Base-by-base conservation (phyloP, 1,140 invertebrate species). In the Drosophila pseudoananassae region DNA sequence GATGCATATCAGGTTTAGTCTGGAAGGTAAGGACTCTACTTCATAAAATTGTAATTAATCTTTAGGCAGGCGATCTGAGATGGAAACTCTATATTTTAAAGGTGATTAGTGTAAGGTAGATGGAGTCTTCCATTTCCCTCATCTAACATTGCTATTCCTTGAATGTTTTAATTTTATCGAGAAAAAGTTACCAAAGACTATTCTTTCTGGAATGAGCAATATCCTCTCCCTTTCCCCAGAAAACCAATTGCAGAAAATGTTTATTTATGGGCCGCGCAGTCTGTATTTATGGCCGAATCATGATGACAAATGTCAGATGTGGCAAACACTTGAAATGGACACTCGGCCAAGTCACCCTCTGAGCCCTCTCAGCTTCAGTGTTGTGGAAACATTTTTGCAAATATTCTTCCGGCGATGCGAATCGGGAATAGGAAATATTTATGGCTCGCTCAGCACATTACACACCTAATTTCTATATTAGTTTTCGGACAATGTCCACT, bases 401-500 rank as follows among this genome's bases (percentile, higher is more conserved):
- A 88, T 88, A 88, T 88, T 88, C 81, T 17, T 65, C 60, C 17
- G 51, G 40, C 56, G 56, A 55, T 33, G 43, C 66, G 68, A 71
- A 71, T 54, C 46, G 54, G 46, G 76, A 50, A 82, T 72, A 76
- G 52, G 65, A 87, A 73, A 88, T 83, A 83, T 83, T 88, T 88
- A 79, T 88, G 65, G 83, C 83, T 64, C 17, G 71, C 83, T 88
- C 83, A 88, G 83, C 83, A 88, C 83, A 88, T 88, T 88, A 88
- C 83, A 88, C 83, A 88, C 83, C 83, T 88, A 88, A 88, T 88
- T 88, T 88, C 83, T 88, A 78, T 88, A 87, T 88, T 87, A 88
- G 78, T 87, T 87, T 88, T 49, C 50, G 58, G 76, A 64, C 75
- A 74, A 12, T 53, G 58, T 27, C 29, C 50, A 23, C 15, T 14